Base-by-base conservation (phyloP, 35 echinoderm and acorn worm genomes). In the Lytechinus variegatus region DNA sequence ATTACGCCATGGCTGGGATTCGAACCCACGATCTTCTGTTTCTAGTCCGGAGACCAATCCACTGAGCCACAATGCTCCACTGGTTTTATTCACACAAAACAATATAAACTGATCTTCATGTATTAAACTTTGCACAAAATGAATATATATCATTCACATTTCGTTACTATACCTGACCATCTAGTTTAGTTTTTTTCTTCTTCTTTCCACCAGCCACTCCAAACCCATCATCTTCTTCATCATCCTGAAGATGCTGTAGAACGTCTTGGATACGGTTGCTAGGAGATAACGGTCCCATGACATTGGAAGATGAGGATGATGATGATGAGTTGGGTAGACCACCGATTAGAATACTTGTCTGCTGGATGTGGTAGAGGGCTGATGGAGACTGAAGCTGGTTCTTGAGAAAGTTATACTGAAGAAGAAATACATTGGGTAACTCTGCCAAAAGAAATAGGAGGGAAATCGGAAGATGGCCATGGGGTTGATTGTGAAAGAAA, bases 151-250 rank as follows among this genome's bases (percentile, higher is more conserved):
- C 21, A 19, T 29, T 61, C 8, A 11, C 28, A 53, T 44, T 44
- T 44, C 33, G 2, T 44, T 44, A 44, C 66, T n/a, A 24, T 86
- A 94, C 92, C 51, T 54, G 92, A 55, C 87, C 54, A 86, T 96
- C 90, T 55, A 95, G 72, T 87, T 96, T 94, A 8, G 86, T 28
- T 72, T 96, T 97, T 55, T 97, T 97, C 58, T 52, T 71, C 66
- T 87, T 94, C 94, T 96, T 97, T 93, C 5, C 86, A 56, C 72
- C 93, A 28, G 28, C 86, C 6, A 89, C 54, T 54, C 92, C 89
- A 96, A 95, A 96, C 11, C 94, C 94, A 95, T 96, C 95, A 54
- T 98, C 96, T 12, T 96, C 95, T 55, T 96, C 95, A 1, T 98
- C 97, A 53, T 95, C 96, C 86, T 95, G 53, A 9, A 96, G 94